Base-by-base conservation (phyloP, 2,113 vertebrate genomes). In the Elephantulus edwardii region DNA sequence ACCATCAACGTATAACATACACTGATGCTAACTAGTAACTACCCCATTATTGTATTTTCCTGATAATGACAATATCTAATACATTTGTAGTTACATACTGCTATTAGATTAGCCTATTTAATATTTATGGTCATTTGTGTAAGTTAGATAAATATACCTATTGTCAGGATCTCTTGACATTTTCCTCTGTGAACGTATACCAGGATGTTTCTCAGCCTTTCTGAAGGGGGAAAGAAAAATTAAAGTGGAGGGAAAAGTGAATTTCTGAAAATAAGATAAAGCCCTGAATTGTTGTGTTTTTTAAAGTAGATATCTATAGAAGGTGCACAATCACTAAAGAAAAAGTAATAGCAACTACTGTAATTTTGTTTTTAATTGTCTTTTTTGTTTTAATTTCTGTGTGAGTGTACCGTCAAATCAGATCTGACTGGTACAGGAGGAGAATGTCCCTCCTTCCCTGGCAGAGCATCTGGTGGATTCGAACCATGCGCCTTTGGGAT, bases 181-280 rank as follows among this genome's bases (percentile, higher is more conserved):
- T 19, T 17, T 20, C 5, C 17, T 14, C 9, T 54, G 33, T 30
- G 1, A 3, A 79, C 74, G n/a, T 71, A 10, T 79, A 50, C 22
- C 8, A 8, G 46, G 44, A 60, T 20, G 62, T 81, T 76, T 64
- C 50, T n/a, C 35, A 33, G 16, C 50, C 42, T 91, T 87, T 86
- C 17, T 83, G 42, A 93, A 70, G 33, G n/a, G n/a, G n/a, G n/a
- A n/a, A 83, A 66, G 72, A 76, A 6, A 76, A 89, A 88, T 46
- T 72, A 90, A 75, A 92, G 35, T 64, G 28, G 50, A 88, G 33
- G 42, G 30, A 38, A 90, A 30, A 77, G 44, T 42, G 30, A 89
- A 54, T 89, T 93, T 94, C 24, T 76, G 60, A 91, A 85, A 58
- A 68, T 2, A 77, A 89, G 74, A n/a, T 71, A 86, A 91, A 78